Evolutionary conservation across 2,797 vertebrate species (phyloP).

Genomic region (Acrossocheilus fasciatus): DNA sequence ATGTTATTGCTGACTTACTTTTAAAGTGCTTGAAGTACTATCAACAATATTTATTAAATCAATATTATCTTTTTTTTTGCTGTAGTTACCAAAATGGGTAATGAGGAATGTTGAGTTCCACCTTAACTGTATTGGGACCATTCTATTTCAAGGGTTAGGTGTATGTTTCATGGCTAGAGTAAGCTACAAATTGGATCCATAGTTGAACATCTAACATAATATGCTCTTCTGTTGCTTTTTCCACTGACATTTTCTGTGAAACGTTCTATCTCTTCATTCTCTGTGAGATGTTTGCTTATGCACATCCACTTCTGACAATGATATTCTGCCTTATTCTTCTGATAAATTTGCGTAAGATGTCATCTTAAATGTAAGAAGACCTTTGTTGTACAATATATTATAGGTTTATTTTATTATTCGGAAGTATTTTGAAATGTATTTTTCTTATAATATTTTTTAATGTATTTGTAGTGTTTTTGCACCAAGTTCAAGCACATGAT

Average conservation of each 20-base stretch:
- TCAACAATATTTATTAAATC: not conserved
- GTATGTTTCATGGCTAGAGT: not conserved
- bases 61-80: not conserved
- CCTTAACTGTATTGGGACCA: not conserved
- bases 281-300: not conserved
- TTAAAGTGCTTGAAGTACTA: not conserved
- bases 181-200: not conserved
- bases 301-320: not conserved
- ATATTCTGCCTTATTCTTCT: not conserved
- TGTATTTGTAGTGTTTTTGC: not conserved
- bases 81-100: not conserved
- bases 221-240: not conserved
- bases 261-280: not conserved
- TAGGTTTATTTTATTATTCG: too few species aligned
- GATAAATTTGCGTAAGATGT: not conserved
- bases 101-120: not conserved
- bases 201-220: not conserved
- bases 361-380: not conserved
- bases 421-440: not conserved
- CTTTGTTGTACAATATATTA: not conserved
- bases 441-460: not conserved
- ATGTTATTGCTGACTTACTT: not conserved
- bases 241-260: not conserved
- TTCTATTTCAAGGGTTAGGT: not conserved
- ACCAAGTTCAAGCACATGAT: not conserved